Conservation (phyloP, 1,140 invertebrate species). For the Ridgeia piscesae region DNA sequence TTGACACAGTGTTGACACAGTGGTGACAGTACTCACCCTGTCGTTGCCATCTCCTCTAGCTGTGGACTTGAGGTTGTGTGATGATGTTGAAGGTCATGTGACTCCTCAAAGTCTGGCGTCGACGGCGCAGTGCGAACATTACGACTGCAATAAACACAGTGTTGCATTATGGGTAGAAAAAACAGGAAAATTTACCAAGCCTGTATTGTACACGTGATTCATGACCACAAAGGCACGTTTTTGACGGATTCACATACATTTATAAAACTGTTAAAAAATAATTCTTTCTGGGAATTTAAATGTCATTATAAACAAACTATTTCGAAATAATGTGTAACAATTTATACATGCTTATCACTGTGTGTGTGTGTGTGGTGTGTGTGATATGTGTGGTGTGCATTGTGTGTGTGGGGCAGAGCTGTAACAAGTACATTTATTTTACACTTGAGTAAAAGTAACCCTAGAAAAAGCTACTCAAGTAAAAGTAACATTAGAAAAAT, state of each 20-base stretch:
- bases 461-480: too few relatives aligned
- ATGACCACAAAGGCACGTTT: not conserved
- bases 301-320: not conserved
- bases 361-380: not conserved
- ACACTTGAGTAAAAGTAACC: too few relatives aligned
- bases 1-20: too few relatives aligned
- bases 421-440: too few relatives aligned
- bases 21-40: not conserved
- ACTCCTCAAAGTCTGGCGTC: conserved; percentile 15
- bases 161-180: not conserved
- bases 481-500: too few relatives aligned
- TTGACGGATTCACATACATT: not conserved
- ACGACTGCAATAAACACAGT: not conserved
- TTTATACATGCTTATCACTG: not conserved
- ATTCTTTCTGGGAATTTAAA: not conserved
- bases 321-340: not conserved
- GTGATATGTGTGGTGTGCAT: too few relatives aligned
- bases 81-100: not conserved
- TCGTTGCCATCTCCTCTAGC: not conserved
- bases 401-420: too few relatives aligned
- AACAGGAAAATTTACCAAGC: too few relatives aligned
- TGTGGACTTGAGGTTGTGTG: not conserved
- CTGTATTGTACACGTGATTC: not conserved
- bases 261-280: too few relatives aligned
- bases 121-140: conserved; percentile 18